Percentiles rank a stretch among this genome's conserved stretches.
phyloP scores from a whole-genome alignment of 2,113 vertebrate genomes.

The Lonchura striata region DNA sequence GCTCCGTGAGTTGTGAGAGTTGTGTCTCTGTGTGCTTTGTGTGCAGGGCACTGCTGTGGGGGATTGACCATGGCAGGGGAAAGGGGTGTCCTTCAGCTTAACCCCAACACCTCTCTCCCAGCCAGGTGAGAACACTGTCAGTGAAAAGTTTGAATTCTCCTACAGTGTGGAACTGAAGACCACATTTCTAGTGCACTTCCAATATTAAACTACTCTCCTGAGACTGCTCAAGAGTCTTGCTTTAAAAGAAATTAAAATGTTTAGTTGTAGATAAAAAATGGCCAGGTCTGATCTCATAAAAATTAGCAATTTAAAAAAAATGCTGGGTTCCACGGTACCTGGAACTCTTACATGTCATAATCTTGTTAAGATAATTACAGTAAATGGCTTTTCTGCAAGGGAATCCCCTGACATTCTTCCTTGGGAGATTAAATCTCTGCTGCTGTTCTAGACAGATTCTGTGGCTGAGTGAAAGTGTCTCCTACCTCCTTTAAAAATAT shows the following conservation, averaged over 20 bases:
- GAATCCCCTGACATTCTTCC: not conserved
- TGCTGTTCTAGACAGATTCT: not conserved
- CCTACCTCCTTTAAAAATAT: conserved; percentile 5
- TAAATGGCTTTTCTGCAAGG: not conserved
- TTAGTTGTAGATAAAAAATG: not conserved
- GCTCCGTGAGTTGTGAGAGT: not conserved
- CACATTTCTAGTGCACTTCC: not conserved
- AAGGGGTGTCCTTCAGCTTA: not conserved
- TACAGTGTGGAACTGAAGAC: not conserved
- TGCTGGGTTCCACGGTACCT: not conserved
- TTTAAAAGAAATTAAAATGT: not conserved
- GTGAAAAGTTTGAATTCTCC: not conserved
- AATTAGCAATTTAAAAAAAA: not conserved
- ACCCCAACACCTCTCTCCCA: not conserved
- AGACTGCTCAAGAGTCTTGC: not conserved
- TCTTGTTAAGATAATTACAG: not conserved
- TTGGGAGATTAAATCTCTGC: not conserved
- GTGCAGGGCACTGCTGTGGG: not conserved
- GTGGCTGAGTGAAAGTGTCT: not conserved
- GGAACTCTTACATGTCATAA: not conserved
- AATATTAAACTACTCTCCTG: not conserved
- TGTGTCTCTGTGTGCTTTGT: not conserved
- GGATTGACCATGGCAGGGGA: not conserved
- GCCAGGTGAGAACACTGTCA: not conserved
- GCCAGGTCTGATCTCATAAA: not conserved